These are phyloP conservation scores for Cariama cristata DNA, from an alignment of 2,113 vertebrate genomes.

Conservation along the genomic window DNA sequence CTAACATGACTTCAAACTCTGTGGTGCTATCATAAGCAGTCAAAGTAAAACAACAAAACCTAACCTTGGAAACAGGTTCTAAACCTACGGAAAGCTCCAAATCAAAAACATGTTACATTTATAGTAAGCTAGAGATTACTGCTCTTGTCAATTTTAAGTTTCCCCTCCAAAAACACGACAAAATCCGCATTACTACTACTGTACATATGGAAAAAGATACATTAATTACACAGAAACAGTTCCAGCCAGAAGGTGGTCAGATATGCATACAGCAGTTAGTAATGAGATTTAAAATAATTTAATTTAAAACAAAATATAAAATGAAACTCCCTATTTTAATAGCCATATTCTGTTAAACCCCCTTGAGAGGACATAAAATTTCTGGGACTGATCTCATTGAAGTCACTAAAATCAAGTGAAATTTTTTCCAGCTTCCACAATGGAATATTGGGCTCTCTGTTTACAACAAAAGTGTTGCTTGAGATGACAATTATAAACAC, in stretches of 20 bases:
- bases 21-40: neutral
- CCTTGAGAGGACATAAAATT: neutral
- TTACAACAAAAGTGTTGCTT: neutral
- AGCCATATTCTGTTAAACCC: neutral
- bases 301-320: neutral
- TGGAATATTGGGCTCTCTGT: neutral
- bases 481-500: neutral
- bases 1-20: neutral
- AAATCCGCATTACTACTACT: neutral
- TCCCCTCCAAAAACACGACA: neutral
- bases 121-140: neutral
- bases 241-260: neutral
- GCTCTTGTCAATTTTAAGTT: neutral
- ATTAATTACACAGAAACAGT: neutral
- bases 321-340: neutral
- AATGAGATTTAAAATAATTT: neutral
- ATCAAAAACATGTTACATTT: neutral
- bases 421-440: neutral
- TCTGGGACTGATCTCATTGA: neutral
- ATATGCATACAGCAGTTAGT: neutral
- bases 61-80: neutral
- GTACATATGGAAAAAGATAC: neutral
- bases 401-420: neutral
- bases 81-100: neutral
- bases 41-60: neutral